Evolutionary conservation across 2,888 invertebrate genomes (phyloP).

Genomic region (Epirrhoe tristata): DNA sequence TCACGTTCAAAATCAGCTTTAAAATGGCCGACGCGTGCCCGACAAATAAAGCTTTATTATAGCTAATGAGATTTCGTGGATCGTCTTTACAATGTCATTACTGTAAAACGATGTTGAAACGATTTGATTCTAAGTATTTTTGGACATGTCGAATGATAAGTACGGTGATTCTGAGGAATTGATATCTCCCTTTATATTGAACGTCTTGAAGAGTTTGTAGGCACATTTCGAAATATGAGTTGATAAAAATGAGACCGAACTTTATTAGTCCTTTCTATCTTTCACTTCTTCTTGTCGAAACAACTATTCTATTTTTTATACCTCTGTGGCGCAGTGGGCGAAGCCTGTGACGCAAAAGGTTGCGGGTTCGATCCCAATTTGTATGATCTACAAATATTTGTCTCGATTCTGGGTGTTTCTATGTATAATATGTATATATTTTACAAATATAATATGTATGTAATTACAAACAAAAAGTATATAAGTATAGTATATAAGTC

Average conservation of each 20-base stretch:
- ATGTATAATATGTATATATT: no score
- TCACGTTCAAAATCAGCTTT: constrained; percentile 55
- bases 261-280: background rate
- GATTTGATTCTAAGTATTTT: constrained; percentile 54
- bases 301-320: no score
- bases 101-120: constrained; percentile 65
- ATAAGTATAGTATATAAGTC: no score
- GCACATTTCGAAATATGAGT: background rate
- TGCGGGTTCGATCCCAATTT: no score
- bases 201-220: background rate
- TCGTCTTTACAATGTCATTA: constrained; percentile 67
- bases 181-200: constrained; percentile 18
- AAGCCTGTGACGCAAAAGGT: no score
- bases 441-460: no score
- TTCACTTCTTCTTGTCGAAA: background rate
- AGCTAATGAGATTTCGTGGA: constrained; percentile 68
- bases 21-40: constrained; percentile 68
- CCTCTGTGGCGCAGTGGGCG: no score
- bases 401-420: no score
- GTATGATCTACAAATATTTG: no score
- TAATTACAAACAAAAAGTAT: no score
- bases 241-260: background rate
- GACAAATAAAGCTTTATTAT: constrained; percentile 75
- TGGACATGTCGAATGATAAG: constrained; percentile 25
- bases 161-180: constrained; percentile 21